A percentile compares a stretch with the other conserved stretches of the same genome.
Evolutionary conservation across 2,797 vertebrate species (phyloP).

Genomic region (Rallus crepitans): DNA sequence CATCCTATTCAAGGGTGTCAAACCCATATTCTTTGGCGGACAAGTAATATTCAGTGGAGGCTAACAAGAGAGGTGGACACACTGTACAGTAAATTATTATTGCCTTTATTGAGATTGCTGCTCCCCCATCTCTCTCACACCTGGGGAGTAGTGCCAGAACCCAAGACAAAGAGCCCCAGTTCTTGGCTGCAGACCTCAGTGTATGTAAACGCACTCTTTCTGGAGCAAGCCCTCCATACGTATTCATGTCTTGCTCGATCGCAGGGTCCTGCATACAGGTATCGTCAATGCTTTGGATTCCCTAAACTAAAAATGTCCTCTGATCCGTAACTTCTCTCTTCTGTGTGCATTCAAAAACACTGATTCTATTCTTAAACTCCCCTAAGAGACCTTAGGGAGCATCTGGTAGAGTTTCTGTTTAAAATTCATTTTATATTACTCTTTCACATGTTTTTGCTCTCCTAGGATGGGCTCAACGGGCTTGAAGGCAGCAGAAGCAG

Average conservation of each 20-base stretch:
- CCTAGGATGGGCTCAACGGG: background rate
- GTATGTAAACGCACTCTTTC: fast-evolving
- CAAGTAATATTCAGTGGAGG: background rate
- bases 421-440: background rate
- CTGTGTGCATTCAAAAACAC: background rate
- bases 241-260: background rate
- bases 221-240: background rate
- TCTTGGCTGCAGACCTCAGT: background rate
- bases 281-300: background rate
- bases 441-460: background rate
- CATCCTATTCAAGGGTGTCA: background rate
- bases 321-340: background rate
- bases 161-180: background rate
- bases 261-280: background rate
- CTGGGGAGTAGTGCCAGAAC: background rate
- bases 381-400: background rate
- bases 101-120: background rate
- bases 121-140: background rate
- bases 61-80: background rate
- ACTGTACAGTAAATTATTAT: background rate
- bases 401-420: background rate
- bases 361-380: background rate
- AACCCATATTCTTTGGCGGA: background rate
- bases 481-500: background rate
- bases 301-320: background rate